A percentile compares a stretch with the other conserved stretches of the same genome.
phyloP scores from a whole-genome alignment of 1,140 invertebrate genomes.

The Thrips palmi region DNA sequence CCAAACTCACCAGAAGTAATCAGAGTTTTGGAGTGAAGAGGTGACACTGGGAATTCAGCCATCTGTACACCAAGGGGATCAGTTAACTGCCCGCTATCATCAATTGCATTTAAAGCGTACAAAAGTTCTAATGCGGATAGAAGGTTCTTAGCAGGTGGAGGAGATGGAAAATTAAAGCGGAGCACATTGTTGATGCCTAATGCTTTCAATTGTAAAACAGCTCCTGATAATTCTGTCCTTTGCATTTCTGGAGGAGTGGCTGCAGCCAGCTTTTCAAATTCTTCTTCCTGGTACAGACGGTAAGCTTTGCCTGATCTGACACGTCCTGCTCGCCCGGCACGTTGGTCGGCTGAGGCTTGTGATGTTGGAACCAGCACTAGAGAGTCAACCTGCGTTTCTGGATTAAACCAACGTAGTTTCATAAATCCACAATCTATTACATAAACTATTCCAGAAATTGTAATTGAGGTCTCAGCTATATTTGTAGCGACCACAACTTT shows the following conservation, averaged over 20 bases:
- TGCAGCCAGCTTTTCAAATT: conserved; percentile 47
- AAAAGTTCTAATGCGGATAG: conserved; percentile 70
- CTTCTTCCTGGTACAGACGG: conserved; percentile 58
- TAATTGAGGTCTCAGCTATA: conserved; percentile 93
- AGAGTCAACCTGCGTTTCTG: conserved; percentile 64
- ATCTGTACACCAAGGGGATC: conserved; percentile 63
- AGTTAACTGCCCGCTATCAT: conserved; percentile 63
- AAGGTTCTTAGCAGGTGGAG: conserved; percentile 80
- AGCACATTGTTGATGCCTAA: conserved; percentile 83
- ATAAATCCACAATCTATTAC: conserved; percentile 94
- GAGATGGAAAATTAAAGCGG: conserved; percentile 65
- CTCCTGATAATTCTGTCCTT: conserved; percentile 64
- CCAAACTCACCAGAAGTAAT: conserved; percentile 63
- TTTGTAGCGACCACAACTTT: conserved; percentile 95
- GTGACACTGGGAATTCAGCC: conserved; percentile 82
- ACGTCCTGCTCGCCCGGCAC: conserved; percentile 82
- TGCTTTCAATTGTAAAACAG: conserved; percentile 84
- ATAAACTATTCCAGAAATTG: conserved; percentile 78
- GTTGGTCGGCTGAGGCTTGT: conserved; percentile 75
- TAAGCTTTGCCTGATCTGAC: conserved; percentile 67
- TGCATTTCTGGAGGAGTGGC: conserved; percentile 84
- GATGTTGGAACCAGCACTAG: conserved; percentile 72
- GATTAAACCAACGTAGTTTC: conserved; percentile 84
- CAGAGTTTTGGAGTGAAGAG: conserved; percentile 76
- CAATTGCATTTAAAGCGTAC: conserved; percentile 70